Evolutionary conservation across 1,140 invertebrate genomes (phyloP), one percentile per base, ranked within the genome.

Genomic region (Orius laevigatus): DNA sequence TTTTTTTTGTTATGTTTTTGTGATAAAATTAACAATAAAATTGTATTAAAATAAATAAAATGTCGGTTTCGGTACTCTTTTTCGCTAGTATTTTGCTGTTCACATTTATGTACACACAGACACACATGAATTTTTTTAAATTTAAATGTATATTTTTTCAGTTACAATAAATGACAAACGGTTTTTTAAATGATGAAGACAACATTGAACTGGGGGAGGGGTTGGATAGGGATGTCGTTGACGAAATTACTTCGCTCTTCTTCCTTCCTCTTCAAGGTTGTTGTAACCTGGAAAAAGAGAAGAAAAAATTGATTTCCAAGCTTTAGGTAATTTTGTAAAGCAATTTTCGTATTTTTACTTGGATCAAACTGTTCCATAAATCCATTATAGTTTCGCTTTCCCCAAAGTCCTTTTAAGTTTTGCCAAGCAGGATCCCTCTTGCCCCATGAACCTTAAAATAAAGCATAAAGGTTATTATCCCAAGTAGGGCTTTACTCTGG

Each of bases 351-450:
- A 9, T 10, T 25, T 14, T 32, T 44, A 44, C 42, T 31, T 12
- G 42, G 42, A 11, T 44, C 42, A 32, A 44, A 44, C 6, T 19
- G 14, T 31, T 44, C 11, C 18, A 18, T 36, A 31, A 25, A 14
- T 9, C 16, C 16, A 25, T 25, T 25, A 25, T 25, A 32, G 31
- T 32, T 49, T 52, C 72, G 65, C 60, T 81, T 81, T 57, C 78
- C 78, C 78, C 78, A 80, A 60, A 80, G 71, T 33, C 76, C 77
- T 61, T 78, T 74, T 51, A 80, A 65, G 60, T 79, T 80, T 60
- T 76, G 77, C 78, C 78, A 80, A 57, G 72, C 75, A 3, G 77
- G 76, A 56, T 78, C 76, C 34, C 76, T 65, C 62, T 80, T 80
- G 57, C 74, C 77, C 74, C 76, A 78, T 56, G 70, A 63, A 41